phyloP scores from a whole-genome alignment of 2,113 vertebrate genomes.

The Gobiocypris rarus region DNA sequence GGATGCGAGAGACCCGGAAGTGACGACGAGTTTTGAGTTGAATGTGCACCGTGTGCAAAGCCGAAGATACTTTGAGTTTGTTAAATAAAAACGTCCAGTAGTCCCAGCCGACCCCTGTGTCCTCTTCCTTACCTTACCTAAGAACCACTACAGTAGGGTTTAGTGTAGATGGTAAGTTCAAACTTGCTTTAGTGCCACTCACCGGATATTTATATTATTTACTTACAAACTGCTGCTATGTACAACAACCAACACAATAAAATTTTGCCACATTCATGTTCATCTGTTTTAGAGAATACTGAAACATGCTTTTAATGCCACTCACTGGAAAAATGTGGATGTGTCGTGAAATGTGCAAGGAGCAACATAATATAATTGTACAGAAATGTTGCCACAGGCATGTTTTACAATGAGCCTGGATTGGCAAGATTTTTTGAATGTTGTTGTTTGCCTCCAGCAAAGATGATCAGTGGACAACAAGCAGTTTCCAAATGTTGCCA shows the following conservation, averaged over 20 bases:
- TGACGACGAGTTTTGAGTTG: too few relatives aligned
- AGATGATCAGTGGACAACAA: constrained; percentile 48
- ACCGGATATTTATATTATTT: too few relatives aligned
- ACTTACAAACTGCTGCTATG: not conserved
- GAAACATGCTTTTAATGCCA: not conserved
- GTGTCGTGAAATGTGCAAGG: not conserved
- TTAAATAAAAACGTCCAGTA: too few relatives aligned
- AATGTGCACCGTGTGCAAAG: too few relatives aligned
- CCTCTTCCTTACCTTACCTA: too few relatives aligned
- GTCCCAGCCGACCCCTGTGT: too few relatives aligned
- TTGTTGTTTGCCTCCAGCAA: constrained; percentile 55
- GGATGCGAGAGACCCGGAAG: too few relatives aligned
- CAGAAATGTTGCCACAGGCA: constrained; percentile 15
- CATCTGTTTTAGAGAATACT: not conserved
- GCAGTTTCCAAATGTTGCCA: constrained; percentile 53
- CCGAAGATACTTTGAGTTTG: too few relatives aligned
- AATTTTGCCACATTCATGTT: not conserved
- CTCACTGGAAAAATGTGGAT: not conserved
- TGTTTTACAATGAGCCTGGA: not conserved
- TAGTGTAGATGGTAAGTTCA: too few relatives aligned
- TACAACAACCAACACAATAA: not conserved
- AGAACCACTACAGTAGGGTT: too few relatives aligned
- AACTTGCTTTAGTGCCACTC: too few relatives aligned
- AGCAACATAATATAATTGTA: not conserved
- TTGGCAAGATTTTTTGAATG: not conserved